Evolutionary conservation across 2,888 invertebrate genomes (phyloP).

Genomic region (Drosophila leonis): DNA sequence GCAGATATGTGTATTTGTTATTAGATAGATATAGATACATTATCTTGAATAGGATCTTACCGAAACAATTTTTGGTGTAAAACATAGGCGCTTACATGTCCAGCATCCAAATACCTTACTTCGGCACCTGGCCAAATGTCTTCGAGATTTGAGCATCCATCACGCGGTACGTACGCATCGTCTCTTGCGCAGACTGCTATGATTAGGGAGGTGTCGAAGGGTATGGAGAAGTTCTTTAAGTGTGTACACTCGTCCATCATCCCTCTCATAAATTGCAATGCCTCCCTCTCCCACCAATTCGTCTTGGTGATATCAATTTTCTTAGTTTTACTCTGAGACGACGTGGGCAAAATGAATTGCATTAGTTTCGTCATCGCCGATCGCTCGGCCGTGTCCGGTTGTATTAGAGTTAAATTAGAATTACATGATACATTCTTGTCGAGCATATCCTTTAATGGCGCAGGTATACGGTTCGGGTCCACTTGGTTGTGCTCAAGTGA

Average conservation of each 20-base stretch:
- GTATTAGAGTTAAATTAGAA: constrained; percentile 18
- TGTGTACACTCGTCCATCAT: constrained; percentile 99
- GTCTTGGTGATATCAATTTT: constrained; percentile 87
- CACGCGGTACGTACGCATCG: constrained; percentile 96
- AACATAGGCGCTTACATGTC: constrained; percentile 95
- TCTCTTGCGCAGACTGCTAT: constrained; percentile 96
- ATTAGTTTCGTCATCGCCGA: constrained; percentile 84
- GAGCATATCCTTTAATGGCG: constrained; percentile 42
- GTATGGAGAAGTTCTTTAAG: constrained; percentile 95
- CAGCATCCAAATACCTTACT: constrained; percentile 94
- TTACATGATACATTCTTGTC: constrained; percentile 33
- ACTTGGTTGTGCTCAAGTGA: constrained; percentile 36
- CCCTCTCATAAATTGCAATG: constrained; percentile 97
- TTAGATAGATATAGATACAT: neutral
- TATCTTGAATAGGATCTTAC: constrained; percentile 85
- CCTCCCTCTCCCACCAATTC: constrained; percentile 92
- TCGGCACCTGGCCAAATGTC: constrained; percentile 97
- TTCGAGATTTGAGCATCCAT: constrained; percentile 92
- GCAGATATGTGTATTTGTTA: neutral
- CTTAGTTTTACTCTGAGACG: constrained; percentile 54
- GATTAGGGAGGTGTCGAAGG: constrained; percentile 94
- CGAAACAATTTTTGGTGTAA: constrained; percentile 95
- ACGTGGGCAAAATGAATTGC: constrained; percentile 81
- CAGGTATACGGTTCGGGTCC: constrained; percentile 26
- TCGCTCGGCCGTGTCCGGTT: constrained; percentile 28